A percentile compares a stretch with the other conserved stretches of the same genome.
These are phyloP conservation scores for Neotragus moschatus DNA, from an alignment of 2,113 vertebrate genomes.

Conservation along the genomic window DNA sequence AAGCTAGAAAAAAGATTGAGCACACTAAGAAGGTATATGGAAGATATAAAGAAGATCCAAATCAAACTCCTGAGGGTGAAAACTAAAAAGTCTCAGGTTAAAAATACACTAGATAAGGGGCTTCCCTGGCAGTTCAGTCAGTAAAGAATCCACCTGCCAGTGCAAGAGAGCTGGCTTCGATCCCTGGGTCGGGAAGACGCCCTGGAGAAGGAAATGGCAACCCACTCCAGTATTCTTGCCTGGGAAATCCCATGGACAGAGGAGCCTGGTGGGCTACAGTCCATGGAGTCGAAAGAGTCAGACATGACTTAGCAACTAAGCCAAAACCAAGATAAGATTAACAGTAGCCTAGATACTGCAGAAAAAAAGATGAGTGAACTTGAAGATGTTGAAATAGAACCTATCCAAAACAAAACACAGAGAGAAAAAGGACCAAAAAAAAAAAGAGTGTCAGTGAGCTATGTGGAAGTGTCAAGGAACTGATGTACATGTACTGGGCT, in stretches of 20 bases:
- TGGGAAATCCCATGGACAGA: not conserved
- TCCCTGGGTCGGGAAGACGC: not conserved
- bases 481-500: not conserved
- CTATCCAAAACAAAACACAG: not conserved
- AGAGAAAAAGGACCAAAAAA: not conserved
- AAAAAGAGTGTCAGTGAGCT: not conserved
- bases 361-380: not conserved
- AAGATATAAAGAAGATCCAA: not conserved
- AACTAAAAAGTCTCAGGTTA: not conserved
- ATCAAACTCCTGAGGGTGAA: not conserved
- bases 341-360: not conserved
- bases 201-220: not conserved
- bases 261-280: not conserved
- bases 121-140: not conserved
- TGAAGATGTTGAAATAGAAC: not conserved
- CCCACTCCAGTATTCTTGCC: not conserved
- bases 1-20: not conserved
- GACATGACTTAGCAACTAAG: not conserved
- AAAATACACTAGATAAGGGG: not conserved
- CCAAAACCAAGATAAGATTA: not conserved
- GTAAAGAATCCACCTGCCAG: not conserved
- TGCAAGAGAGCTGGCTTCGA: not conserved
- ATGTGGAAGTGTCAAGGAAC: not conserved
- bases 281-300: not conserved
- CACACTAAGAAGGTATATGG: not conserved